Conservation (phyloP, 1,140 invertebrate species). For the Liolophura sinensis region DNA sequence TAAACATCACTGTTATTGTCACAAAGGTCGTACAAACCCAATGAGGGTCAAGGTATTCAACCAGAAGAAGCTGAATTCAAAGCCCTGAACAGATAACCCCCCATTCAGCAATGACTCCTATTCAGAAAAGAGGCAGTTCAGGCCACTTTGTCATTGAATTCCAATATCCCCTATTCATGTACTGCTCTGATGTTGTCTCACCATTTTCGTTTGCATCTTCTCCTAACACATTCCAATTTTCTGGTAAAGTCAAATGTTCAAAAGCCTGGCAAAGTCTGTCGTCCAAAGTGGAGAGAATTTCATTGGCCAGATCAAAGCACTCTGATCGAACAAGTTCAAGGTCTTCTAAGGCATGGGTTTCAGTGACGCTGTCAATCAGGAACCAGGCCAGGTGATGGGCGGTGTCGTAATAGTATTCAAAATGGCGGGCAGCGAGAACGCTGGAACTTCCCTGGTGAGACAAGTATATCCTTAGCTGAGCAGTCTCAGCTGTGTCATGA, state of each 20-base stretch:
- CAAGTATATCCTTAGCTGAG: slow-evolving; percentile 22
- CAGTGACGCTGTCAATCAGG: slow-evolving; percentile 40
- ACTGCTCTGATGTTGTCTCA: no score
- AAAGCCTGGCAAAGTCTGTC: slow-evolving; percentile 28
- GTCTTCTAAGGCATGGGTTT: slow-evolving; percentile 30
- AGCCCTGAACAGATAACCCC: no score
- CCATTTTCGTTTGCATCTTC: no score
- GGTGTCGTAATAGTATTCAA: slow-evolving; percentile 32
- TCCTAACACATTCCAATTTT: slow-evolving; percentile 37
- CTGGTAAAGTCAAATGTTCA: slow-evolving; percentile 22
- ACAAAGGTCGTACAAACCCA: no score
- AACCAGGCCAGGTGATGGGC: slow-evolving; percentile 37
- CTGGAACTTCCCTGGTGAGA: slow-evolving; percentile 13
- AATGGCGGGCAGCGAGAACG: slow-evolving; percentile 17
- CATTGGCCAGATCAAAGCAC: slow-evolving; percentile 40
- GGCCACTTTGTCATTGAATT: no score
- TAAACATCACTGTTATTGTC: no score
- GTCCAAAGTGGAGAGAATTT: slow-evolving; percentile 39
- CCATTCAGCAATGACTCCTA: no score
- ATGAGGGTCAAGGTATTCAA: no score
- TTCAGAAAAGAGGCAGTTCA: no score
- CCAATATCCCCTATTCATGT: no score
- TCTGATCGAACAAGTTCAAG: slow-evolving; percentile 42
- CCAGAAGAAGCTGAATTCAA: no score
- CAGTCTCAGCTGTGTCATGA: slow-evolving; percentile 24